phyloP scores from a whole-genome alignment of 2,113 vertebrate species.

The Spea bombifrons region DNA sequence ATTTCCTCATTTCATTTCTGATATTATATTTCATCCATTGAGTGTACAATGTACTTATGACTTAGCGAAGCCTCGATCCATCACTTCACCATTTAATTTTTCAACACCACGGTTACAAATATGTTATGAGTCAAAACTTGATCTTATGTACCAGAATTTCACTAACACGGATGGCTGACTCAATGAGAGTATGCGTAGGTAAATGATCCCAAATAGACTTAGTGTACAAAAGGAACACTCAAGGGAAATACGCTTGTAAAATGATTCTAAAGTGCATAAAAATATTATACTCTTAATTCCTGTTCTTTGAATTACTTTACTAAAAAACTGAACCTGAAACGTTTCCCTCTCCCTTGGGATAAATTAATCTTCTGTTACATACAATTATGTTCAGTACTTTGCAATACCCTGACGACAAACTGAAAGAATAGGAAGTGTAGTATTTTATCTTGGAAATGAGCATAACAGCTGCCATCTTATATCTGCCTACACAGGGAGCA shows the following conservation, averaged over 20 bases:
- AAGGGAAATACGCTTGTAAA: too few relatives aligned
- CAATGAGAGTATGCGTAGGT: background rate
- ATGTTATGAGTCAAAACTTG: background rate
- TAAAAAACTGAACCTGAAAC: background rate
- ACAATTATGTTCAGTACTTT: constrained; percentile 9
- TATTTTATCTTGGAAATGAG: constrained; percentile 1
- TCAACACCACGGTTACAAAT: too few relatives aligned
- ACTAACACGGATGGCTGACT: background rate
- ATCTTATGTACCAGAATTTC: background rate
- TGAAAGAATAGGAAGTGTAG: constrained; percentile 25
- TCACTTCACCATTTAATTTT: too few relatives aligned
- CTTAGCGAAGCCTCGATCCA: too few relatives aligned
- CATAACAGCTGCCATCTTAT: constrained; percentile 2
- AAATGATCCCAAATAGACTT: background rate
- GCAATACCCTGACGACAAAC: constrained; percentile 18
- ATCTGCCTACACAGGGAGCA: background rate
- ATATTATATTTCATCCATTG: too few relatives aligned
- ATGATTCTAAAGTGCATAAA: background rate
- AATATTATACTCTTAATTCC: background rate
- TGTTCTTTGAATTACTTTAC: background rate
- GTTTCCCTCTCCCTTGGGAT: background rate
- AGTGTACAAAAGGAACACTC: background rate
- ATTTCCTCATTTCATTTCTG: too few relatives aligned
- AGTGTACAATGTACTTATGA: too few relatives aligned
- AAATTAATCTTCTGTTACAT: background rate